phyloP scores from a whole-genome alignment of 2,113 vertebrate genomes.

The Orthochromis malagaraziensis region DNA sequence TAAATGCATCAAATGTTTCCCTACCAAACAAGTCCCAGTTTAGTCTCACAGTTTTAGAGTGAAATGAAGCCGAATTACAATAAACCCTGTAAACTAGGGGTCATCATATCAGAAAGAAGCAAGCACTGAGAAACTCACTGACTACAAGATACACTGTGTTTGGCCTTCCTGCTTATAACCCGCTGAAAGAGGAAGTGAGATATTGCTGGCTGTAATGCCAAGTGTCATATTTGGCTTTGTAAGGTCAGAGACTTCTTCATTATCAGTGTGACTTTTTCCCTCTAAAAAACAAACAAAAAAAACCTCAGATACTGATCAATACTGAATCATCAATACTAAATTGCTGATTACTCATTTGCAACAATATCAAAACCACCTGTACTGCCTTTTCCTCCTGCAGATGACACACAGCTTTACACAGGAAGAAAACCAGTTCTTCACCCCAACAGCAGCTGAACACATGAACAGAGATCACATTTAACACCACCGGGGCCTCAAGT shows the following conservation, averaged over 20 bases:
- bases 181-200: background rate
- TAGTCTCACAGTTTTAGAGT: background rate
- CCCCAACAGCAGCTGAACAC: background rate
- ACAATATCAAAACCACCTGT: background rate
- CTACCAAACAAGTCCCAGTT: background rate
- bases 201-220: background rate
- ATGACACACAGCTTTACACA: background rate
- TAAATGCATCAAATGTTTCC: background rate
- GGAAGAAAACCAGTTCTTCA: background rate
- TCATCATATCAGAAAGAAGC: background rate
- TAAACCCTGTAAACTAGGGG: background rate
- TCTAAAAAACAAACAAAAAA: background rate
- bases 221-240: background rate
- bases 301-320: background rate
- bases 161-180: background rate
- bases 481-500: accelerated
- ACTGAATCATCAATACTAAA: background rate
- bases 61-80: background rate
- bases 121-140: background rate
- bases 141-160: background rate
- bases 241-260: background rate
- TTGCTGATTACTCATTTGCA: background rate
- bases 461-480: background rate
- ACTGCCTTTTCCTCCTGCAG: background rate
- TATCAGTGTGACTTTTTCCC: background rate